Percentiles rank a stretch among this genome's conserved stretches.
Conservation (phyloP, 2,113 vertebrate genomes). For the Rhynchomys soricoides region DNA sequence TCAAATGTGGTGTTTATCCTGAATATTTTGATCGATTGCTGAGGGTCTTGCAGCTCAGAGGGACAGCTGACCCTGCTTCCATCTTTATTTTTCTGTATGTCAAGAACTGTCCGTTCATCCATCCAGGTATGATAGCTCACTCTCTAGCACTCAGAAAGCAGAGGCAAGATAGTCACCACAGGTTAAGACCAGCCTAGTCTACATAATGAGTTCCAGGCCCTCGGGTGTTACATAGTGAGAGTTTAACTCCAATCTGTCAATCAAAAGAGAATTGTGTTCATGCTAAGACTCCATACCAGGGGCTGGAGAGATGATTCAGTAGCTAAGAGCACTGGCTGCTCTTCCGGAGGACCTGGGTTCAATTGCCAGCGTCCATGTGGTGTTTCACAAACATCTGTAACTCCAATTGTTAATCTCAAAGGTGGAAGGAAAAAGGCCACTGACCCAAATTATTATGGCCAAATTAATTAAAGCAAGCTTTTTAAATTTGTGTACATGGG, state of each 20-base stretch:
- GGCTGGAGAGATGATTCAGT: not conserved
- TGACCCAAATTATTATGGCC: not conserved
- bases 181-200: not conserved
- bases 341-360: not conserved
- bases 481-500: not conserved
- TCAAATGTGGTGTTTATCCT: not conserved
- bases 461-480: not conserved
- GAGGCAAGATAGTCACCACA: not conserved
- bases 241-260: not conserved
- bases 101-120: not conserved
- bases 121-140: not conserved
- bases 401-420: not conserved
- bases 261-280: not conserved
- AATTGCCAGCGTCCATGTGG: not conserved
- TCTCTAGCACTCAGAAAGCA: not conserved
- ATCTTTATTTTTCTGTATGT: not conserved
- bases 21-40: not conserved
- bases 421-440: not conserved
- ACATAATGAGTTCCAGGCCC: not conserved
- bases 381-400: not conserved
- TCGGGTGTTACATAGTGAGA: not conserved
- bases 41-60: not conserved
- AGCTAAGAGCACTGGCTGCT: not conserved
- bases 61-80: not conserved
- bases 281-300: fast-evolving